A percentile compares a stretch with the other conserved stretches of the same genome.
Conservation (phyloP, 2,888 invertebrate species). For the Cryptops parisi region DNA sequence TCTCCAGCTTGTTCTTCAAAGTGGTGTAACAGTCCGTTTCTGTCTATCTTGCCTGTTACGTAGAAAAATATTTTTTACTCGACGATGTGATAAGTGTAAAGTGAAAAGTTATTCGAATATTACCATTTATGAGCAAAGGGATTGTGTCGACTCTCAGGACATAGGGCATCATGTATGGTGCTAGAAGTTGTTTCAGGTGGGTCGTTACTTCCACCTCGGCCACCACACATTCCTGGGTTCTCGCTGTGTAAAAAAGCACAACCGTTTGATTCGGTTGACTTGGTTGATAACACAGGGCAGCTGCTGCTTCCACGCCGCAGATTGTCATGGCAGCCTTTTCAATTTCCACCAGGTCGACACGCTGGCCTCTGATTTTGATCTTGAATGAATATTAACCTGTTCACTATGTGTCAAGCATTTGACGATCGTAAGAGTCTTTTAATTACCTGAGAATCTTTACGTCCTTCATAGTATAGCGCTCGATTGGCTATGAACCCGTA, state of each 20-base stretch:
- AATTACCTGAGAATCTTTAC: slow-evolving; percentile 28
- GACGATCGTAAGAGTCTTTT: too few species aligned
- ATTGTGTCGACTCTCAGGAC: slow-evolving; percentile 44
- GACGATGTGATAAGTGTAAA: neutral
- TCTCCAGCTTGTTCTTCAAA: slow-evolving; percentile 41
- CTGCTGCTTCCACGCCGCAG: slow-evolving; percentile 53
- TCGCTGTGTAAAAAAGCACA: neutral
- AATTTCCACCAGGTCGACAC: slow-evolving; percentile 71
- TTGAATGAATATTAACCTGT: neutral
- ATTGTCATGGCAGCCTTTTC: slow-evolving; percentile 53
- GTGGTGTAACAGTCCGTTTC: slow-evolving; percentile 56
- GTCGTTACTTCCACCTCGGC: neutral
- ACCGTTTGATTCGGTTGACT: slow-evolving; percentile 4
- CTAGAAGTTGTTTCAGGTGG: slow-evolving; percentile 44
- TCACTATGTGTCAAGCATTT: too few species aligned
- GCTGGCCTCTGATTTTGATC: slow-evolving; percentile 68
- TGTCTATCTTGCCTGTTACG: slow-evolving; percentile 48
- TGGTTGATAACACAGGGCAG: slow-evolving; percentile 52
- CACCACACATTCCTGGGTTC: neutral
- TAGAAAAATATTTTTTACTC: neutral
- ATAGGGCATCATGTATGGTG: slow-evolving; percentile 59
- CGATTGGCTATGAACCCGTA: slow-evolving; percentile 57
- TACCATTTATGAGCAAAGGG: slow-evolving; percentile 65
- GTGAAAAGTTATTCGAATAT: too few species aligned
- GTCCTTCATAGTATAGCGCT: slow-evolving; percentile 51